These are phyloP conservation scores for Podocnemis expansa DNA, from an alignment of 2,113 vertebrate species.

Conservation along the genomic window DNA sequence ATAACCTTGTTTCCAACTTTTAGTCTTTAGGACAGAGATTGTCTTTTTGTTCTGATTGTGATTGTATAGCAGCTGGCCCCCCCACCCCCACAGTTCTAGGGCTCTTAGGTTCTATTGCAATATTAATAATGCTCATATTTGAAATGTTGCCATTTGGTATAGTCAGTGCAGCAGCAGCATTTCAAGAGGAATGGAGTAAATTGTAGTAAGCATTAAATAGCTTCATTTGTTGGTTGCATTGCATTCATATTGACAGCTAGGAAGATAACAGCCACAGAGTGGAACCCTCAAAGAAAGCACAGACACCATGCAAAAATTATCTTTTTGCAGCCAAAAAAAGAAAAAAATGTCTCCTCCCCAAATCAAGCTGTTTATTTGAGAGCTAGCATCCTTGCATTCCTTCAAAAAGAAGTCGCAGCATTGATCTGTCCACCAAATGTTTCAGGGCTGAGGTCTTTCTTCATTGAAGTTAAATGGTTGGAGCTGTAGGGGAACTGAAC, in stretches of 20 bases:
- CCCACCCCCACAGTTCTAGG: not conserved
- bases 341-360: not conserved
- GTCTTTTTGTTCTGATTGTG: not conserved
- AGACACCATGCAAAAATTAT: not conserved
- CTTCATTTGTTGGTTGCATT: not conserved
- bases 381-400: not conserved
- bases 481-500: not conserved
- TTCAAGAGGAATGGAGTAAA: not conserved
- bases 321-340: not conserved
- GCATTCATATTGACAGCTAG: not conserved
- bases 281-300: not conserved
- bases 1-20: too few relatives aligned
- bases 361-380: not conserved
- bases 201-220: not conserved
- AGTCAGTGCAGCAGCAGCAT: not conserved
- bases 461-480: not conserved
- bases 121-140: not conserved
- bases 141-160: not conserved
- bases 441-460: not conserved
- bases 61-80: not conserved
- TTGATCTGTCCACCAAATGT: not conserved
- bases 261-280: not conserved
- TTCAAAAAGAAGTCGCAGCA: not conserved
- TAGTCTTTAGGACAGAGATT: not conserved
- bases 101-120: not conserved